A percentile compares a stretch with the other conserved stretches of the same genome.
These are phyloP conservation scores for Catharus fuscescens DNA, from an alignment of 2,113 vertebrate species.

Conservation along the genomic window DNA sequence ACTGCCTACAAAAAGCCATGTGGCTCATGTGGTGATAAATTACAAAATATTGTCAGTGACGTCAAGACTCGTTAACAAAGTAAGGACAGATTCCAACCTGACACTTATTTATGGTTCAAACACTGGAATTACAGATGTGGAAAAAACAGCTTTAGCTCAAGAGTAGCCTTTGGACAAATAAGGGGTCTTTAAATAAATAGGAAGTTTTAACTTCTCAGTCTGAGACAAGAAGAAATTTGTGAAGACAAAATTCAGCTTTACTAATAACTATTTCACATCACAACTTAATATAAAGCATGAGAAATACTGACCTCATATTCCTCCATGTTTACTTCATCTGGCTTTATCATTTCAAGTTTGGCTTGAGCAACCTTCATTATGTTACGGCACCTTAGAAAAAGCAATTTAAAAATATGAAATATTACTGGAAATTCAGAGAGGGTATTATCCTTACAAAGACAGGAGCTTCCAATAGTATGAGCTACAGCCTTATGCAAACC, in stretches of 20 bases:
- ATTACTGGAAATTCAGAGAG: neutral
- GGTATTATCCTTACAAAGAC: neutral
- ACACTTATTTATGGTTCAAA: neutral
- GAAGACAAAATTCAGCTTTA: neutral
- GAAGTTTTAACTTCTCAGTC: neutral
- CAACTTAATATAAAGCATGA: neutral
- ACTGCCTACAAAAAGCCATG: neutral
- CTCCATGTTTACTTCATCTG: conserved; percentile 94
- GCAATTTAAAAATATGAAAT: neutral
- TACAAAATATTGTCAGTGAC: neutral
- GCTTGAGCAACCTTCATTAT: conserved; percentile 96
- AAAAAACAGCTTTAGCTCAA: neutral
- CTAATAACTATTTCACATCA: neutral
- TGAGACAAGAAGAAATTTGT: neutral
- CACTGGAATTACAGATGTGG: neutral
- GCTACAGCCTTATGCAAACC: neutral
- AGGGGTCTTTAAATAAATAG: neutral
- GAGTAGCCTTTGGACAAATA: neutral
- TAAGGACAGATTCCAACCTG: neutral
- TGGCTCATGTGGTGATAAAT: neutral
- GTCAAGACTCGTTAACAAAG: neutral
- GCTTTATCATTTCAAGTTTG: conserved; percentile 95
- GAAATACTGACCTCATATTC: conserved; percentile 89
- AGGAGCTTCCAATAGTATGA: neutral
- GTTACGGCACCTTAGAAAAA: conserved; percentile 87